Conservation (phyloP, 2,113 vertebrate genomes). For the Amazona vittata region DNA sequence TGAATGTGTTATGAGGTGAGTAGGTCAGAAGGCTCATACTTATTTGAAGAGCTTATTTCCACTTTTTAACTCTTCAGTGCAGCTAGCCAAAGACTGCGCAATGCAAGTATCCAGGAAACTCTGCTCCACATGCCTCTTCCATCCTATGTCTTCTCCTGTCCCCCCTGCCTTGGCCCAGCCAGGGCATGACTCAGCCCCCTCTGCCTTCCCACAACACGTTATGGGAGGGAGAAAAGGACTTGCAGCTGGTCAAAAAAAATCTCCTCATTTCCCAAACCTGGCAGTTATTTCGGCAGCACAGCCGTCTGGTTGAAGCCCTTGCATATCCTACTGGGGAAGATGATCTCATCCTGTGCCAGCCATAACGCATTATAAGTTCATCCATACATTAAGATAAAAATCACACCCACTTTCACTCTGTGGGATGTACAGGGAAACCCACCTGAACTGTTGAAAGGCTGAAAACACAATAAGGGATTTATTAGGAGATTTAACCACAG, state of each 20-base stretch:
- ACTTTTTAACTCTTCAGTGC: not conserved
- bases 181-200: not conserved
- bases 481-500: not conserved
- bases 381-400: not conserved
- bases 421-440: not conserved
- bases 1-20: not conserved
- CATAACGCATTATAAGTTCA: not conserved
- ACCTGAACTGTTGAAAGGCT: not conserved
- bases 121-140: not conserved
- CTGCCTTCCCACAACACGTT: not conserved
- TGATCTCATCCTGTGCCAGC: not conserved
- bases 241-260: not conserved
- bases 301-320: not conserved
- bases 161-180: not conserved
- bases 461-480: not conserved
- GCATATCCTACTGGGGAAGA: not conserved
- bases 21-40: not conserved
- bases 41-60: not conserved
- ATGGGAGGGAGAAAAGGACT: not conserved
- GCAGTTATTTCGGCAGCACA: not conserved
- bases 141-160: not conserved
- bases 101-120: not conserved
- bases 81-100: not conserved
- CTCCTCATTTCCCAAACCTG: not conserved
- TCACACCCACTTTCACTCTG: not conserved